Base-by-base conservation (phyloP, 2,888 invertebrate genomes). In the Pammene aurita region DNA sequence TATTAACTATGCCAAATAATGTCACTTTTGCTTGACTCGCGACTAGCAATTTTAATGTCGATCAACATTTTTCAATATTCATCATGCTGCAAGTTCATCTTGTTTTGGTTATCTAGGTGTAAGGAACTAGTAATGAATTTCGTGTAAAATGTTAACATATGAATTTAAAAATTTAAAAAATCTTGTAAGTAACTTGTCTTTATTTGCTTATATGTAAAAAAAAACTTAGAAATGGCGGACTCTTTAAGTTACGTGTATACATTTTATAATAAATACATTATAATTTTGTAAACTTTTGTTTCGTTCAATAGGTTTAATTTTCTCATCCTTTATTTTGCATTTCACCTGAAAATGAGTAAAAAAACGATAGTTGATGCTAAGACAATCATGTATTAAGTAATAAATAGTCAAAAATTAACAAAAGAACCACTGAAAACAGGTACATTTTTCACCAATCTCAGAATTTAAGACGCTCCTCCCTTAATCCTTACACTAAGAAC, bases 321-420 rank as follows among this genome's bases (percentile, higher is more conserved):
- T 62, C 38, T 16, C 57, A 65, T 69, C 66, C 44, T 10, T 70
- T 74, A 57, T 68, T 70, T 54, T 66, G 48, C 58, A 60, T 38
- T 52, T 66, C 66, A 70, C 64, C 64, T 65, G 54, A 61, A 52
- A 56, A 58, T 62, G 67, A 67, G 48, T 55, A 80, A 9, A 9
- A 82, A 89, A 82, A 85, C 85, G 82, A 80, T 76, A 72, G 71
- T 73, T 79, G 88, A 90, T 91, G 91, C 92, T 92, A 92, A 87
- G 92, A 92, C 91, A 91, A 92, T 92, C 87, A 90, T 92, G 89
- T 92, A 91, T 90, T 85, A 83, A 82, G 82, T 85, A 92, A 92
- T 91, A 92, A 92, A 92, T 92, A 92, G 90, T 92, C 91, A 92
- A 92, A 92, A 90, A 90, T 87, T 89, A 91, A 92, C 90, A 91